Evolutionary conservation across 1,140 invertebrate genomes (phyloP), one percentile per base, ranked within the genome.

Genomic region (Drosophila repletoides): DNA sequence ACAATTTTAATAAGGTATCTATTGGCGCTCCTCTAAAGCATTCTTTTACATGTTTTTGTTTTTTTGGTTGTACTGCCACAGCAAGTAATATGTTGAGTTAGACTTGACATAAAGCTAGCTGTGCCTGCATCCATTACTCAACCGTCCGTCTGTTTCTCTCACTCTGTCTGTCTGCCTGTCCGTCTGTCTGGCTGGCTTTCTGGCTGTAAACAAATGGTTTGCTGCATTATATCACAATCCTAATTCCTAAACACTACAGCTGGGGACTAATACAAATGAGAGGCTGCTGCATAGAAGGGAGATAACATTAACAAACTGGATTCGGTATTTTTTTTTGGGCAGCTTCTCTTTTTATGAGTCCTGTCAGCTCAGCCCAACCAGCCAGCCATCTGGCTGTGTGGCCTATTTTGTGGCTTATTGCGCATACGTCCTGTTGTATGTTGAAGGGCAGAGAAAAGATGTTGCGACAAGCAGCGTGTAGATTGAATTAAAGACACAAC

Each of bases 81-180:
- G 24, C 34, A 15, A 28, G 43, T 58, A 48, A 65, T 48, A 58
- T 58, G 61, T 65, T 61, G 64, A 61, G 51, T 46, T 67, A 46
- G 46, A 52, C 64, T 45, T 22, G 28, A 36, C 19, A 49, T 6
- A 38, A 38, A 63, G 43, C 58, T 9, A 21, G 10, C 36, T 63
- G 33, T 56, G 41, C 51, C 55, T 61, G 59, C 66, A 84, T 79
- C 81, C 76, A 80, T 80, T 80, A 81, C 76, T 80, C 76, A 80
- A 81, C 58, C 10, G 10, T 28, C 19, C 3, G 17, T 2, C 17
- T 17, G 12, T 48, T 14, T 22, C 40, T 24, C 9, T 40, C 22
- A 2, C 1, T 29, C 17, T 3, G 2, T 5, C 4, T 21, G 1
- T n/a, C 9, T 10, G 5, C 15, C n/a, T 10, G n/a, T 7, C 14